Evolutionary conservation across 2,113 vertebrate species (phyloP).

Genomic region (Ophthalmolycus amberensis): DNA sequence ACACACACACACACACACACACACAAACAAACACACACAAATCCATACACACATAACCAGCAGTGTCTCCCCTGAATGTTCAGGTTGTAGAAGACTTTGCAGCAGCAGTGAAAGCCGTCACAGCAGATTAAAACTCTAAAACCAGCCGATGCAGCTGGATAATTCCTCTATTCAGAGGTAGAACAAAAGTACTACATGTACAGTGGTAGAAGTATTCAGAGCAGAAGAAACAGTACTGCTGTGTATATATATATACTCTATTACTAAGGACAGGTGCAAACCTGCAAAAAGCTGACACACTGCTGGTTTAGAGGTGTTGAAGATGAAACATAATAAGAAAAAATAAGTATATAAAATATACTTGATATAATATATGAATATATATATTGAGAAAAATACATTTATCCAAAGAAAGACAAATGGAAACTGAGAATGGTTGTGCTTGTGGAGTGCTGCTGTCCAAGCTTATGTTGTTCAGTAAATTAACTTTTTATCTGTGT

Average conservation of each 20-base stretch:
- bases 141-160: too few relatives aligned
- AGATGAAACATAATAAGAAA: too few relatives aligned
- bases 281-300: neutral
- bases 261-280: neutral
- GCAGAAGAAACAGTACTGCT: neutral
- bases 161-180: neutral
- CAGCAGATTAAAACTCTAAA: neutral
- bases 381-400: too few relatives aligned
- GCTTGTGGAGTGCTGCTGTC: too few relatives aligned
- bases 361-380: neutral
- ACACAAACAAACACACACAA: conserved; percentile 7
- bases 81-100: neutral
- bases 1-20: neutral
- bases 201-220: neutral
- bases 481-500: neutral
- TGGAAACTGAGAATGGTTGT: too few relatives aligned
- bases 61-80: neutral
- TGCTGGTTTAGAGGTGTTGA: too few relatives aligned
- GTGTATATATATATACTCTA: neutral
- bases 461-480: neutral
- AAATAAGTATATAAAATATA: neutral
- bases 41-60: neutral
- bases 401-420: too few relatives aligned
- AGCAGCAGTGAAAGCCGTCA: neutral
- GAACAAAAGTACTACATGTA: neutral